Conservation (phyloP, 2,888 invertebrate genomes). For the Ochropleura leucogaster region DNA sequence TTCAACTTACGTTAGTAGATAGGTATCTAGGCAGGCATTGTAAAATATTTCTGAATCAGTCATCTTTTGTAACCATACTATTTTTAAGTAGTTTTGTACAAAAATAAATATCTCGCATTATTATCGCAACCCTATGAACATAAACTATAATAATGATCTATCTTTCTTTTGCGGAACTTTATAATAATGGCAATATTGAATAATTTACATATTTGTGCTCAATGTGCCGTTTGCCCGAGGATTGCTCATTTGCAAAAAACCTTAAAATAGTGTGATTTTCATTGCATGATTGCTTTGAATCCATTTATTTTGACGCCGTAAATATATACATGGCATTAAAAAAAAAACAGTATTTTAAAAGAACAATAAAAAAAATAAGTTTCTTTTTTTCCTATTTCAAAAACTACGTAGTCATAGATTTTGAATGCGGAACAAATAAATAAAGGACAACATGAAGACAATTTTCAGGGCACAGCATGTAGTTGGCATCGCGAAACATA, state of each 20-base stretch:
- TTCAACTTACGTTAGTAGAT: too few species aligned
- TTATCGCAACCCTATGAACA: conserved; percentile 70
- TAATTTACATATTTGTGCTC: conserved; percentile 82
- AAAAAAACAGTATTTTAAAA: too few species aligned
- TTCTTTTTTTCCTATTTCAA: neutral
- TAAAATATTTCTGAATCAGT: neutral
- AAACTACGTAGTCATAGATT: conserved; percentile 13
- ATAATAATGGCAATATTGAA: conserved; percentile 82
- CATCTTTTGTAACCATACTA: neutral
- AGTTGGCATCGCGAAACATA: conserved; percentile 51
- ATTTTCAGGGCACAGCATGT: conserved; percentile 35
- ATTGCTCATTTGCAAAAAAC: conserved; percentile 52
- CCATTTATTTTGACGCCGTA: neutral
- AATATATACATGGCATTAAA: neutral
- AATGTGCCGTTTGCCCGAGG: conserved; percentile 48
- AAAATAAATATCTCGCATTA: neutral
- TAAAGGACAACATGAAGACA: conserved; percentile 16
- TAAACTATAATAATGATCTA: conserved; percentile 74
- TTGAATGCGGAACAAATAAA: conserved; percentile 23
- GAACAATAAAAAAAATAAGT: neutral
- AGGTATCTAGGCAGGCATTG: neutral
- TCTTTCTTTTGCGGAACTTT: conserved; percentile 80
- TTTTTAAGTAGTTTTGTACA: neutral
- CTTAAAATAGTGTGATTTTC: conserved; percentile 38
- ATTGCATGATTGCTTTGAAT: conserved; percentile 23